A percentile compares a stretch with the other conserved stretches of the same genome.
These are phyloP conservation scores for Amblyjoppa proteus DNA, from an alignment of 2,888 invertebrate genomes.

Conservation along the genomic window DNA sequence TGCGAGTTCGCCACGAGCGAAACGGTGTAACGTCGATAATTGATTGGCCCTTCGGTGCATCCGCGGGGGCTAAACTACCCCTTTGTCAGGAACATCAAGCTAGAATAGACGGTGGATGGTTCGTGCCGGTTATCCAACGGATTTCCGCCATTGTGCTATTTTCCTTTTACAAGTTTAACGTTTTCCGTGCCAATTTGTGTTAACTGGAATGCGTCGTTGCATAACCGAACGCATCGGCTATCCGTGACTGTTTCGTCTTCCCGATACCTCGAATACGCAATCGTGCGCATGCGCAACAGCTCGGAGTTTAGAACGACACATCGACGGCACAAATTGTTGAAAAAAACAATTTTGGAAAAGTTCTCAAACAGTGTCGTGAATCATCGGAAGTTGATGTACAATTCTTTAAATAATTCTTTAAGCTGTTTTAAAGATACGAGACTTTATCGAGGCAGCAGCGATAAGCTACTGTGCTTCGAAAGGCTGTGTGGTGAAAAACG, in stretches of 20 bases:
- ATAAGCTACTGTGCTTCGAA: too few relatives aligned
- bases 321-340: neutral
- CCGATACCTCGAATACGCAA: neutral
- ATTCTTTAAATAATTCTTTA: neutral
- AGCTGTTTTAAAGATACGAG: neutral
- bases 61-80: constrained; percentile 33
- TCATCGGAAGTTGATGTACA: neutral
- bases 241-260: neutral
- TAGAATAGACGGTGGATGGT: neutral
- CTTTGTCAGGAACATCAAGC: constrained; percentile 43
- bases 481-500: too few relatives aligned
- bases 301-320: neutral
- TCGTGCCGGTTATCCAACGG: constrained; percentile 18
- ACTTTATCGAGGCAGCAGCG: too few relatives aligned
- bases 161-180: neutral
- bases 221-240: neutral
- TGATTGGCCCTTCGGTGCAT: constrained; percentile 61
- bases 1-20: constrained; percentile 33
- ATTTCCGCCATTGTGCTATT: neutral
- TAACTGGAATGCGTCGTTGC: neutral
- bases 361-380: neutral
- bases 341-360: neutral
- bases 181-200: neutral
- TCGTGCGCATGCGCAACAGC: neutral
- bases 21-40: constrained; percentile 59